These are phyloP conservation scores for Callopanchax toddi DNA, from an alignment of 2,113 vertebrate species.

Conservation along the genomic window DNA sequence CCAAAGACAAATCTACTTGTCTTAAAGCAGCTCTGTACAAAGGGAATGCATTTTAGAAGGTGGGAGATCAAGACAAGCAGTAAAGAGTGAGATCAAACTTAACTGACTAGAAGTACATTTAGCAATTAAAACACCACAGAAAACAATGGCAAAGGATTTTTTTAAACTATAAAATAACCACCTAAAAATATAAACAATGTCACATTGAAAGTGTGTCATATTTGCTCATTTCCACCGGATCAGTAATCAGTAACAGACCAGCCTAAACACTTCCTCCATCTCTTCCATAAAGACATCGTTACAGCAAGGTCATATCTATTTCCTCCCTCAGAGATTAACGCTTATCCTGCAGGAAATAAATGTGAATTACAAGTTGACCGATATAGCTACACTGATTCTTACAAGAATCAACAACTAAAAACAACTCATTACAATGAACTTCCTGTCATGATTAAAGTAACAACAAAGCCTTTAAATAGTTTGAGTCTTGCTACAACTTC, in stretches of 20 bases:
- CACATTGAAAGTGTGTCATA: too few relatives aligned
- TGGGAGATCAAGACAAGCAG: conserved; percentile 16
- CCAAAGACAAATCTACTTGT: conserved; percentile 27
- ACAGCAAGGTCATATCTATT: conserved; percentile 9
- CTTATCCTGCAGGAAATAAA: conserved; percentile 19
- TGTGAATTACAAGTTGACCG: conserved; percentile 23
- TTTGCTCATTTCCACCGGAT: neutral
- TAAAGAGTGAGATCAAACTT: neutral
- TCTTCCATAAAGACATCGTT: neutral
- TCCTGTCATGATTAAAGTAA: conserved; percentile 20
- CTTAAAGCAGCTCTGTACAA: conserved; percentile 20
- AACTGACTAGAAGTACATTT: conserved; percentile 2
- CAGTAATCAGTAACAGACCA: neutral
- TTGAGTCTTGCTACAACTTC: neutral
- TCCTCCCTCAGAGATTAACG: neutral
- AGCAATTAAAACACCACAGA: neutral
- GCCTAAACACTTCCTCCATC: neutral
- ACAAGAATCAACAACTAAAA: conserved; percentile 6
- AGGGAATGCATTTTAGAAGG: conserved; percentile 26
- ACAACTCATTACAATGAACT: conserved; percentile 17
- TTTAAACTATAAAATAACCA: neutral
- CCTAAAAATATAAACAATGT: too few relatives aligned
- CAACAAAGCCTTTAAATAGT: conserved; percentile 13
- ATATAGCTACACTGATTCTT: conserved; percentile 26
- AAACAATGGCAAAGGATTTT: neutral